A percentile compares a stretch with the other conserved stretches of the same genome.
Evolutionary conservation across 92 coral and sea anemone species (phyloP).

Genomic region (Epizoanthus scotinus): DNA sequence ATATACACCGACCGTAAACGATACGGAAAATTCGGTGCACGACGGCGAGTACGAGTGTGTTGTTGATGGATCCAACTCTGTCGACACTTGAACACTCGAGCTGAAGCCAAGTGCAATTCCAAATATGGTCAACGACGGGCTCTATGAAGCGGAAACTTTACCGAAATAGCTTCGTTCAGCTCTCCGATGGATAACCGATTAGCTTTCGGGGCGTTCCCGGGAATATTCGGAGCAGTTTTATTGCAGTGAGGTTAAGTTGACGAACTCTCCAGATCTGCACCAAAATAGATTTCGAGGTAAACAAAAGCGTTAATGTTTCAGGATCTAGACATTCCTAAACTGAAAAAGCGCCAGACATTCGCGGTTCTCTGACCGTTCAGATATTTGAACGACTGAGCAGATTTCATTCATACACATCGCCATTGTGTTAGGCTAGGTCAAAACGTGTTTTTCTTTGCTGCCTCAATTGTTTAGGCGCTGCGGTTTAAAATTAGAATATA

Average conservation of each 20-base stretch:
- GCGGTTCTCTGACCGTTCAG: background rate
- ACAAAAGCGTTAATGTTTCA: background rate
- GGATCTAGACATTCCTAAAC: background rate
- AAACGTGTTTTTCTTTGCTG: no score
- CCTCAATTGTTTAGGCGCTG: no score
- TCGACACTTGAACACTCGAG: background rate
- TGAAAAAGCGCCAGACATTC: background rate
- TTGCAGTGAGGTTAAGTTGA: no score
- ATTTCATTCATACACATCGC: no score
- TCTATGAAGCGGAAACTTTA: background rate
- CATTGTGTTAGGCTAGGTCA: no score
- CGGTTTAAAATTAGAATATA: no score
- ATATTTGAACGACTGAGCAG: background rate
- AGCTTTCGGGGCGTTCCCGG: constrained; percentile 3
- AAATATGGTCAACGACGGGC: constrained; percentile 2
- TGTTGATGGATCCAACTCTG: background rate
- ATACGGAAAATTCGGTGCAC: background rate
- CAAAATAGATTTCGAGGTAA: constrained; percentile 13
- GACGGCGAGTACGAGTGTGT: background rate
- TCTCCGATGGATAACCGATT: background rate
- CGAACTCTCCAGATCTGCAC: background rate
- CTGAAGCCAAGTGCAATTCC: constrained; percentile 14
- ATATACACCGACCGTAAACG: constrained; percentile 12
- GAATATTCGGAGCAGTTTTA: constrained; percentile 10
- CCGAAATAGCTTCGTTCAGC: constrained; percentile 12